Conservation (phyloP, 2,888 invertebrate species). For the Liposcelis brunnea region DNA sequence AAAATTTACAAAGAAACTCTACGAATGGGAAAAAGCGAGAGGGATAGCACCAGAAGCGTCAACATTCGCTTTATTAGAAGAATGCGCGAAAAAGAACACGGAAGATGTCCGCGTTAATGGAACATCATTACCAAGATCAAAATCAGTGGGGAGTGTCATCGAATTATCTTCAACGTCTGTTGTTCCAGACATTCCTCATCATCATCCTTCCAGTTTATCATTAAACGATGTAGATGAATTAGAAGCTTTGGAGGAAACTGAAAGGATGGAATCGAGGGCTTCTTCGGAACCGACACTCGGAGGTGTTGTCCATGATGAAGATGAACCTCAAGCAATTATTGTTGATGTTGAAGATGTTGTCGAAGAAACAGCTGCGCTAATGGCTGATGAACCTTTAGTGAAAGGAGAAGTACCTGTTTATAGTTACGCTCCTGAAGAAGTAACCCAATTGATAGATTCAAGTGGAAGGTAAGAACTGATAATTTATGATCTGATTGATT, state of each 20-base stretch:
- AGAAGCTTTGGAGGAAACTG: slow-evolving; percentile 31
- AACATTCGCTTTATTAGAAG: slow-evolving; percentile 56
- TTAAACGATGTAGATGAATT: slow-evolving; percentile 54
- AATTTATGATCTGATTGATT: slow-evolving; percentile 9
- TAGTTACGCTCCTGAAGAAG: slow-evolving; percentile 43
- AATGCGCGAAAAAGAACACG: slow-evolving; percentile 13
- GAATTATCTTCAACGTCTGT: slow-evolving; percentile 25
- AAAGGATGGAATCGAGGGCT: slow-evolving; percentile 23
- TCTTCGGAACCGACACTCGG: slow-evolving; percentile 22
- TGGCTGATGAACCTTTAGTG: slow-evolving; percentile 43
- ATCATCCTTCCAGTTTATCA: slow-evolving; percentile 55
- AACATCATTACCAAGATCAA: slow-evolving; percentile 41
- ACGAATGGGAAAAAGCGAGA: slow-evolving; percentile 82
- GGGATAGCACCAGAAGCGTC: slow-evolving; percentile 75
- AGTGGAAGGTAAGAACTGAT: slow-evolving; percentile 27
- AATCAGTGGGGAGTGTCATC: slow-evolving; percentile 60
- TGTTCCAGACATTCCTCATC: slow-evolving; percentile 27
- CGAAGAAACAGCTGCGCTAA: slow-evolving; percentile 57
- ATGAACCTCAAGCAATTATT: slow-evolving; percentile 53
- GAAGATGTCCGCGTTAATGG: slow-evolving; percentile 9
- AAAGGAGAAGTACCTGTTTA: slow-evolving; percentile 53
- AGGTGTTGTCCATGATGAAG: slow-evolving; percentile 22
- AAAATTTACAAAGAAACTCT: slow-evolving; percentile 74
- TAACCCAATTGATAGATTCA: slow-evolving; percentile 24
- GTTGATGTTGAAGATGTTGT: slow-evolving; percentile 68